phyloP scores from a whole-genome alignment of 2,797 vertebrate genomes.

The Borostomias antarcticus region DNA sequence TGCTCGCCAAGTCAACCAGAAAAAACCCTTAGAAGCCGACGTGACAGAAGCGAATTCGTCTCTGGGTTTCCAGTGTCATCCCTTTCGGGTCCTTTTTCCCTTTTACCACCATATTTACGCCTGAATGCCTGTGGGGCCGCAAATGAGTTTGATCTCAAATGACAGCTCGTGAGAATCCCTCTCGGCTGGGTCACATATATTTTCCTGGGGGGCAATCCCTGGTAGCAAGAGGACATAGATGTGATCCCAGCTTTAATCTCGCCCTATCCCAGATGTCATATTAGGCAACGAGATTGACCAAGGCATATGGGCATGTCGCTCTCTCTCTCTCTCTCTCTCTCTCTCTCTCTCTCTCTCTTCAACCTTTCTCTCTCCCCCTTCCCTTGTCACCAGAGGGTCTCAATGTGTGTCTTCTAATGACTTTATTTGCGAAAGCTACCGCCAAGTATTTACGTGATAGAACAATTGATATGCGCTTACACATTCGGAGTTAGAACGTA shows the following conservation, averaged over 20 bases:
- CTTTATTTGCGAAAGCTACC: slow-evolving; percentile 1
- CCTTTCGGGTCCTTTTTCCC: neutral
- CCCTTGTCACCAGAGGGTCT: neutral
- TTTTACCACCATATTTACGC: slow-evolving; percentile 44
- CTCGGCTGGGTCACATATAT: slow-evolving; percentile 68
- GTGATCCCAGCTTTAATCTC: slow-evolving; percentile 68
- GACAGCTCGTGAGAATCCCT: slow-evolving; percentile 72
- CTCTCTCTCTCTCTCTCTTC: neutral
- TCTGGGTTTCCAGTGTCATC: neutral
- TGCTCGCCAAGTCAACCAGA: too few relatives aligned
- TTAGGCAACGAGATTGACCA: slow-evolving; percentile 56
- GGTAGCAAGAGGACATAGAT: slow-evolving; percentile 57
- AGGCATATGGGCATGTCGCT: slow-evolving; percentile 39
- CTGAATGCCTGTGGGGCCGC: slow-evolving; percentile 61
- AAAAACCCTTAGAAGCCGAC: neutral
- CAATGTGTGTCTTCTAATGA: slow-evolving; percentile 17
- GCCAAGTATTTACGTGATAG: neutral
- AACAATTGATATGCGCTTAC: neutral
- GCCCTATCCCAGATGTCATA: slow-evolving; percentile 64
- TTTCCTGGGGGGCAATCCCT: slow-evolving; percentile 62
- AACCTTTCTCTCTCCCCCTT: neutral
- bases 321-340: neutral
- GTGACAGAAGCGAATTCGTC: neutral
- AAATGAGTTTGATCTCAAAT: slow-evolving; percentile 73
- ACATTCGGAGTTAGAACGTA: neutral